Evolutionary conservation across 2,797 vertebrate species (phyloP).

Genomic region (Australoheros facetus): DNA sequence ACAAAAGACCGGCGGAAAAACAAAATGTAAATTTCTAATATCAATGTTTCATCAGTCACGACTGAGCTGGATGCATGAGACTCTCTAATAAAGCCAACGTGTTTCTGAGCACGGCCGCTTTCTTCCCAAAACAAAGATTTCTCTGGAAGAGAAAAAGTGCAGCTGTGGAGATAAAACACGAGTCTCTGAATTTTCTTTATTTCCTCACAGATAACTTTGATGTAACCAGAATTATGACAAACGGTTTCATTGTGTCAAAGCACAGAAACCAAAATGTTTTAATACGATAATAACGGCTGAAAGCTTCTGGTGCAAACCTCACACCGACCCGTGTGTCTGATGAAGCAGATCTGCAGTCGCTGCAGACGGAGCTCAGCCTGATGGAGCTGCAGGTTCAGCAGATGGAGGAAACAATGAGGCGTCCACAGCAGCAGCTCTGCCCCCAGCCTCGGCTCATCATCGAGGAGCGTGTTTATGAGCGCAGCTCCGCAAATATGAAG

Average conservation of each 20-base stretch:
- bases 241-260: slow-evolving; percentile 34
- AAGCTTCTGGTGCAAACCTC: not conserved
- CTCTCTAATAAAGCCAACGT: slow-evolving; percentile 11
- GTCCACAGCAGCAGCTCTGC: not conserved
- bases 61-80: not conserved
- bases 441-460: not conserved
- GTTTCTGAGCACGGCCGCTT: slow-evolving; percentile 28
- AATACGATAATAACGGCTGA: slow-evolving; percentile 28
- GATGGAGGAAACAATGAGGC: not conserved
- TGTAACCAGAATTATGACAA: slow-evolving; percentile 8
- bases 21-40: slow-evolving; percentile 27
- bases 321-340: not conserved
- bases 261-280: slow-evolving; percentile 1
- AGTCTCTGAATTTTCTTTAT: slow-evolving; percentile 41
- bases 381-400: not conserved
- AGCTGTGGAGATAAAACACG: slow-evolving; percentile 12
- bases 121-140: not conserved
- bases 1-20: slow-evolving; percentile 17
- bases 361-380: too few relatives aligned
- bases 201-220: slow-evolving; percentile 50
- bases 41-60: slow-evolving; percentile 43
- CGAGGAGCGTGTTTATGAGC: not conserved
- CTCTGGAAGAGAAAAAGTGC: not conserved
- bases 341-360: not conserved
- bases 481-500: not conserved